A percentile compares a stretch with the other conserved stretches of the same genome.
These are phyloP conservation scores for Sialia sialis DNA, from an alignment of 2,113 vertebrate genomes.

Conservation along the genomic window DNA sequence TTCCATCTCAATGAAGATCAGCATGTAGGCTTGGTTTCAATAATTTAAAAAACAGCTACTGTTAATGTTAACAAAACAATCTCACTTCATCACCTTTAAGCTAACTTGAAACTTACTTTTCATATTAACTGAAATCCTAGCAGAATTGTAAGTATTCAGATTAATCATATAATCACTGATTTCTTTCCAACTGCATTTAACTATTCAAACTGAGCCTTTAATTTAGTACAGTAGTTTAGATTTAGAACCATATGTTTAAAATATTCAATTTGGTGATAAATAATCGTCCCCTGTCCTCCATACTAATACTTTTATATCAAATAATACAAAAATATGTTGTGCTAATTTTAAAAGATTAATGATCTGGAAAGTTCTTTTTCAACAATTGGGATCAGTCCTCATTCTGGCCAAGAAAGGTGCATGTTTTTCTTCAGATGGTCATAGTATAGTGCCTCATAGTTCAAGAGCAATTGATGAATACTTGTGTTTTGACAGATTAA, in stretches of 20 bases:
- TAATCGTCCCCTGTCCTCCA: neutral
- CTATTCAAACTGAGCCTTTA: neutral
- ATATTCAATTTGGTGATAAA: neutral
- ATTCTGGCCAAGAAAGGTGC: neutral
- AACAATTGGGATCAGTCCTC: neutral
- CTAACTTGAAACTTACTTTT: neutral
- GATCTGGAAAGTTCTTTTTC: neutral
- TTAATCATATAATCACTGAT: neutral
- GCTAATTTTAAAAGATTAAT: neutral
- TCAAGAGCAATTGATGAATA: neutral
- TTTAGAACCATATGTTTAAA: neutral
- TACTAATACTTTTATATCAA: neutral
- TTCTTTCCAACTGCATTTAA: neutral
- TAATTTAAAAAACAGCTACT: neutral
- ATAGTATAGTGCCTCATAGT: neutral
- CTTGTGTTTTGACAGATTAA: neutral
- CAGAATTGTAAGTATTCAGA: neutral
- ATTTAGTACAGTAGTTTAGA: neutral
- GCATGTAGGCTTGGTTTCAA: neutral
- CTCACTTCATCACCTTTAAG: neutral
- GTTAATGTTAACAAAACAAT: constrained; percentile 3
- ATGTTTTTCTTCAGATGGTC: neutral
- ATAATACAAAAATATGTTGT: neutral
- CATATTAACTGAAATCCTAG: neutral
- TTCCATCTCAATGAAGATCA: constrained; percentile 15